phyloP scores from a whole-genome alignment of 2,888 invertebrate genomes.

The Melieria omissa region DNA sequence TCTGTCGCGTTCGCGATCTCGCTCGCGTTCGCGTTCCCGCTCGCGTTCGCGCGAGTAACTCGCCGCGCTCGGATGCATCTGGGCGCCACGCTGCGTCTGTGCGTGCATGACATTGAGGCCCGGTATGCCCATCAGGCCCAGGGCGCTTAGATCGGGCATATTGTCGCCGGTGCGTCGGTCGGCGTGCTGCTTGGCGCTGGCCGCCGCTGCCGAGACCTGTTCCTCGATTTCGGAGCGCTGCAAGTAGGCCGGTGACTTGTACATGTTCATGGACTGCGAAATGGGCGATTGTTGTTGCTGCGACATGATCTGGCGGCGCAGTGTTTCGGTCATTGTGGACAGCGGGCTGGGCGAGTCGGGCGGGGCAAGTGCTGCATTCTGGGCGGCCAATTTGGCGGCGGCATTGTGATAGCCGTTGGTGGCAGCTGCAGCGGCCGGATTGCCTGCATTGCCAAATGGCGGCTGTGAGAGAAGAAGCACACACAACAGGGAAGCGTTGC shows the following conservation, averaged over 20 bases:
- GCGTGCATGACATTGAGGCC: conserved; percentile 59
- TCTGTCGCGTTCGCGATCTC: conserved; percentile 54
- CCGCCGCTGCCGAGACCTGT: conserved; percentile 60
- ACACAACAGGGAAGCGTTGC: not conserved
- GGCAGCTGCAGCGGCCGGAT: conserved; percentile 51
- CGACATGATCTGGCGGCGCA: conserved; percentile 62
- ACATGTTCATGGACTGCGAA: conserved; percentile 62
- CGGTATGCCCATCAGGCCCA: conserved; percentile 62
- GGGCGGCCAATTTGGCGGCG: conserved; percentile 51
- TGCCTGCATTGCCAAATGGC: conserved; percentile 53
- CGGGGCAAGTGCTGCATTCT: conserved; percentile 55
- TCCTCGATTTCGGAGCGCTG: conserved; percentile 64
- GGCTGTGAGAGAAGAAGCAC: not conserved
- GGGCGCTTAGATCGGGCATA: conserved; percentile 60
- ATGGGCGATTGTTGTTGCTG: conserved; percentile 63
- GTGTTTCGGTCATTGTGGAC: conserved; percentile 62
- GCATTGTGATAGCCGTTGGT: conserved; percentile 60
- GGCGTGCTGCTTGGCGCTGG: conserved; percentile 55
- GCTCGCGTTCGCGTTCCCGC: conserved; percentile 44
- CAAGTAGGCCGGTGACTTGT: conserved; percentile 63
- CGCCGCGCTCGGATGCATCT: conserved; percentile 55
- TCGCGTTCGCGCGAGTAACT: conserved; percentile 51
- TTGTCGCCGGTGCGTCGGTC: conserved; percentile 56
- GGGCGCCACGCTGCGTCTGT: conserved; percentile 41
- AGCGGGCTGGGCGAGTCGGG: conserved; percentile 57